phyloP scores from a whole-genome alignment of 2,113 vertebrate species.

The Astur gentilis region DNA sequence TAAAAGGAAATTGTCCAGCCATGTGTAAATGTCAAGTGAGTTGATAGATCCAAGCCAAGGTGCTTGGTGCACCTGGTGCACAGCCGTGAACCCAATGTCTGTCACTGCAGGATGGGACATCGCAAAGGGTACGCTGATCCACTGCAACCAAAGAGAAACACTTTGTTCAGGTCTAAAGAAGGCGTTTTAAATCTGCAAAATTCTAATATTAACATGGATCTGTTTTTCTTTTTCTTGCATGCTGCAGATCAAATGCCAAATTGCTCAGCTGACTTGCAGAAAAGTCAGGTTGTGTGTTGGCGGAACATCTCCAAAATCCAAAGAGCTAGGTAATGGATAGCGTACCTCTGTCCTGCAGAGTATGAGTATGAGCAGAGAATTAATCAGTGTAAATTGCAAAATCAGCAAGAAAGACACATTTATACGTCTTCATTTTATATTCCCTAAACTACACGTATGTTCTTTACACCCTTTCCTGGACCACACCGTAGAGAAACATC shows the following conservation, averaged over 20 bases:
- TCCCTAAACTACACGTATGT: not conserved
- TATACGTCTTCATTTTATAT: not conserved
- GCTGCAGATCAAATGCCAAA: not conserved
- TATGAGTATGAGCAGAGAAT: not conserved
- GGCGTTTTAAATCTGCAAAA: not conserved
- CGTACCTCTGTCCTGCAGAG: not conserved
- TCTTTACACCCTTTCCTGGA: not conserved
- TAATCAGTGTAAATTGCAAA: not conserved
- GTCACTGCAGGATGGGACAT: conserved; percentile 89
- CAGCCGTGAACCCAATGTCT: conserved; percentile 86
- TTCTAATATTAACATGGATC: not conserved
- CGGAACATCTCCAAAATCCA: not conserved
- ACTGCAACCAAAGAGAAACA: conserved; percentile 76
- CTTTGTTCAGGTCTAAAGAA: not conserved
- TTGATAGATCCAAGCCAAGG: conserved; percentile 90
- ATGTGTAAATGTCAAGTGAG: conserved; percentile 81
- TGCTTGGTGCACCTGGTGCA: conserved; percentile 80
- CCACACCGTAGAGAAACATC: not conserved
- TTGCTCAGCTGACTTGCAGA: not conserved
- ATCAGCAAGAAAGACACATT: not conserved
- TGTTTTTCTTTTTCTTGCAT: not conserved
- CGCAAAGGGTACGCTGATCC: conserved; percentile 95
- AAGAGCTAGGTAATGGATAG: not conserved
- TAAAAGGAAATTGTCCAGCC: conserved; percentile 92
- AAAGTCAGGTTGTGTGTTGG: not conserved